These are phyloP conservation scores for Phyllostomus hastatus DNA, from an alignment of 2,113 vertebrate genomes.

Conservation along the genomic window DNA sequence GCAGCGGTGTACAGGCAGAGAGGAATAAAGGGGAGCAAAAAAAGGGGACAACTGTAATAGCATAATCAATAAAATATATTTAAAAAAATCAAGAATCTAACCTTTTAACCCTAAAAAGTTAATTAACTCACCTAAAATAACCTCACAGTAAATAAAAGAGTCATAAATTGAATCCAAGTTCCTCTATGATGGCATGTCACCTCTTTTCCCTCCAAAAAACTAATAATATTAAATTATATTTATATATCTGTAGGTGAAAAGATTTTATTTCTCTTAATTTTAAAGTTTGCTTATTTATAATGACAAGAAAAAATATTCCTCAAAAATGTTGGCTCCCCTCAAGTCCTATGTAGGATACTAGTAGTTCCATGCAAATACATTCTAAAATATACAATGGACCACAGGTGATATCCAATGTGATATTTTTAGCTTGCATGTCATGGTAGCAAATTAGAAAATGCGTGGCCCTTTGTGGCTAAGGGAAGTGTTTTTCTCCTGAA, in stretches of 20 bases:
- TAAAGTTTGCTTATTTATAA: neutral
- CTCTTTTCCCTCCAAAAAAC: neutral
- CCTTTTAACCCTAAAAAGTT: neutral
- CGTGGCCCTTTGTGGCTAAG: neutral
- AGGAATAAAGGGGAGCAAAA: too few relatives aligned
- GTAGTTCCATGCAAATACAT: neutral
- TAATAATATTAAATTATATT: neutral
- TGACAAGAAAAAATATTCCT: neutral
- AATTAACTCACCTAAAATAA: neutral
- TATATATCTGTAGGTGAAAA: neutral
- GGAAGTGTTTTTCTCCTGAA: neutral
- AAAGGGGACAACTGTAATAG: too few relatives aligned
- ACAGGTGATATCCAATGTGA: neutral
- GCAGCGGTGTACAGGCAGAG: too few relatives aligned
- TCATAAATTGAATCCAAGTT: neutral
- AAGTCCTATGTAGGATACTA: neutral
- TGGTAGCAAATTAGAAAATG: neutral
- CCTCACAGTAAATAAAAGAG: neutral
- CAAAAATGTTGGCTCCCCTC: neutral
- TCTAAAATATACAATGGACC: neutral
- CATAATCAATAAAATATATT: too few relatives aligned
- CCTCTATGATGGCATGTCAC: neutral
- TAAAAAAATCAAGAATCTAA: neutral
- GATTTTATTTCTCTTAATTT: neutral
- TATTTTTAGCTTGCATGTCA: neutral